These are phyloP conservation scores for Aleiodes alternator DNA, from an alignment of 2,888 invertebrate species.

Conservation along the genomic window DNA sequence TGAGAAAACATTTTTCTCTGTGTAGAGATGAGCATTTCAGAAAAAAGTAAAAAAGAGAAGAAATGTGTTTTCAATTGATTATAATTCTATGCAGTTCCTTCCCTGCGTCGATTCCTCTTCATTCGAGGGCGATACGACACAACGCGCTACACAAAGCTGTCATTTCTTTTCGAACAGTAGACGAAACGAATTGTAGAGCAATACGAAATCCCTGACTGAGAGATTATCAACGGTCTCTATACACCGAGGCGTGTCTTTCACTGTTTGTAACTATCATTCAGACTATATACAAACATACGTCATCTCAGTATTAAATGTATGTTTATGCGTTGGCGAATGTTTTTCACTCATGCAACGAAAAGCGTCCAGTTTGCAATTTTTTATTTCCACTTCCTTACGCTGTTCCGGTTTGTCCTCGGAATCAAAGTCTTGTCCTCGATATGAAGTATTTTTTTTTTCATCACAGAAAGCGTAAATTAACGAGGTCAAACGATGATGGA, in stretches of 20 bases:
- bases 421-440: slow-evolving; percentile 25
- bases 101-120: no score
- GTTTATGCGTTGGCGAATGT: slow-evolving; percentile 15
- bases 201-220: not conserved
- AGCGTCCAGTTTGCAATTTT: slow-evolving; percentile 2
- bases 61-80: no score
- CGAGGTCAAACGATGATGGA: slow-evolving; percentile 5
- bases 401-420: slow-evolving; percentile 29
- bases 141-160: no score
- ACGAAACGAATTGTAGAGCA: slow-evolving; percentile 9
- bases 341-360: not conserved
- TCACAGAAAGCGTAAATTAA: slow-evolving; percentile 5
- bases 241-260: no score
- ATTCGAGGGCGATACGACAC: no score
- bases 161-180: no score
- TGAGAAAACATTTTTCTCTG: no score
- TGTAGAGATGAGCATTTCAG: no score
- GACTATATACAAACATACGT: not conserved
- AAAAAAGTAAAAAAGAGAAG: no score
- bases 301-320: not conserved
- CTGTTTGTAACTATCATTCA: no score
- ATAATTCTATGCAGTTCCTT: no score
- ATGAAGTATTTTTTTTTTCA: not conserved
- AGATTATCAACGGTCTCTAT: not conserved
- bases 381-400: not conserved